Evolutionary conservation across 2,888 invertebrate genomes (phyloP).

Genomic region (Leistus spinibarbis): DNA sequence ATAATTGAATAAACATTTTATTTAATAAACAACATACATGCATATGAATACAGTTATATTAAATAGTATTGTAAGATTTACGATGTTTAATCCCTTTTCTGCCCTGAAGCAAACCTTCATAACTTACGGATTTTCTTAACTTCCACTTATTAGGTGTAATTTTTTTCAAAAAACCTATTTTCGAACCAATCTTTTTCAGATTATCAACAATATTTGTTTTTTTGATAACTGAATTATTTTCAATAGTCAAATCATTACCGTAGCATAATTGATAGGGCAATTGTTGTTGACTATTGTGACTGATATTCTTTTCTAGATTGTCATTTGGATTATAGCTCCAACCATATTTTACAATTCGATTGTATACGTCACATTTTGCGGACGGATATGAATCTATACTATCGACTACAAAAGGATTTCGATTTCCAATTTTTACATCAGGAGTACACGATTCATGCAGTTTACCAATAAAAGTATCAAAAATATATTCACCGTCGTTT

Average conservation of each 20-base stretch:
- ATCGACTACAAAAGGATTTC: not conserved
- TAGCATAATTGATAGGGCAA: constrained; percentile 11
- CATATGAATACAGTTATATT: constrained; percentile 7
- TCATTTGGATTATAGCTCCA: constrained; percentile 26
- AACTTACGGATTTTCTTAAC: constrained; percentile 21
- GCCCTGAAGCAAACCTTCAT: constrained; percentile 24
- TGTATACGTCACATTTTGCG: constrained; percentile 1
- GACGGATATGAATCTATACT: not conserved
- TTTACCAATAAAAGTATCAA: constrained; percentile 21
- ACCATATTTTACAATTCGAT: constrained; percentile 32
- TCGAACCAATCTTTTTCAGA: constrained; percentile 36
- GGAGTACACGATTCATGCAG: not conserved
- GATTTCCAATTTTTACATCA: not conserved
- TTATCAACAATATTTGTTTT: constrained; percentile 25
- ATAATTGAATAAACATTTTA: constrained; percentile 21
- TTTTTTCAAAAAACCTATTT: constrained; percentile 34
- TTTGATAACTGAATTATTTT: constrained; percentile 1
- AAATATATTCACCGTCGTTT: constrained; percentile 16
- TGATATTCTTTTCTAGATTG: constrained; percentile 7
- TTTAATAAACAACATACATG: constrained; percentile 11
- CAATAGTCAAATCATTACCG: constrained; percentile 13
- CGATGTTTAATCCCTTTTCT: constrained; percentile 40
- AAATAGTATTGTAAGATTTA: constrained; percentile 34
- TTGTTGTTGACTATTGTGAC: not conserved
- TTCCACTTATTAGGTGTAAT: constrained; percentile 10